Base-by-base conservation (phyloP, 2,113 vertebrate species). In the Catagonus wagneri region DNA sequence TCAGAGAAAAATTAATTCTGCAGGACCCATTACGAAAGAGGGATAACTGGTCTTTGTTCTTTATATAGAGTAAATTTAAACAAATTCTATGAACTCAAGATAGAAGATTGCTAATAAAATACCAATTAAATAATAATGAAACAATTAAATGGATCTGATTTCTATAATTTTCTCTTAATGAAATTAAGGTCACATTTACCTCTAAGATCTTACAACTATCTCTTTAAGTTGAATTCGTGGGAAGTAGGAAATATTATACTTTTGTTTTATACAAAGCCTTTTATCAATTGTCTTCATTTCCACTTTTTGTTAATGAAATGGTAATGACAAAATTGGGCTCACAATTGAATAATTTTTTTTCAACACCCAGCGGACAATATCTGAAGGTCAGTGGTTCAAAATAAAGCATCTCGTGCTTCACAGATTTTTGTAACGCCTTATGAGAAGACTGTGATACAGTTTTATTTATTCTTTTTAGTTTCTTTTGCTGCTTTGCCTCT, bases 231-330 rank as follows among this genome's bases (percentile, higher is more conserved):
- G n/a, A 92, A 90, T 78, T 63, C 80, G 17, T 80, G 32, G 23
- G 13, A 94, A 78, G 39, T 9, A 78, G 58, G 78, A 91, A 87
- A 88, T 39, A 80, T 23, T 74, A 19, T 16, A 3, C 7, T 22
- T 68, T 81, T 23, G 56, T 96, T 94, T 76, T 58, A 60, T 36
- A 25, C 29, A 75, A 96, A 89, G 7, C 9, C 27, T 61, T 93
- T 74, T 60, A 66, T 74, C 85, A 36, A 39, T n/a, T n/a, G 3
- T 68, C 52, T 81, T 69, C 11, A 69, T 71, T 74, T 97, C 7
- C 32, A 72, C 20, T 69, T 94, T 76, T 44, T 91, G n/a, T 6
- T 90, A 96, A 89, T 91, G n/a, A 91, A 75, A n/a, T 65, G 16
- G 5, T 66, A 84, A 83, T 44, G 44, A 13, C 8, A 54, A 76